Conservation (phyloP, 2,888 invertebrate genomes). For the Nyleta sp. region DNA sequence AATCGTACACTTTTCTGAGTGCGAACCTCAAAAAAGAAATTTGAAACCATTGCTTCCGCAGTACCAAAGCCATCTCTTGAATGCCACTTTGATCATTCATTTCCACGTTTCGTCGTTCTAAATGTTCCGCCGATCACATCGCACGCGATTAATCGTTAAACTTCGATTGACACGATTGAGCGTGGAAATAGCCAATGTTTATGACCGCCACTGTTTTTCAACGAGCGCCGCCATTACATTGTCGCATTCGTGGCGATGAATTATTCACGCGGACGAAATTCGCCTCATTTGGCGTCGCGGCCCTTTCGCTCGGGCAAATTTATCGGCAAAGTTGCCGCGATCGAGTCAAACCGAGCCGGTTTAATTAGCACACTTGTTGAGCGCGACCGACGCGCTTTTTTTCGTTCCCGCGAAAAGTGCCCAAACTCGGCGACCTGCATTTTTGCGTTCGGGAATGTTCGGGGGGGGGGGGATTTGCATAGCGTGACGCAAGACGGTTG, state of each 20-base stretch:
- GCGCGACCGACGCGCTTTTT: not conserved
- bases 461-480: too few relatives aligned
- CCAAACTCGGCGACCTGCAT: too few relatives aligned
- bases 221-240: not conserved
- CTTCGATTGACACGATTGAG: constrained; percentile 16
- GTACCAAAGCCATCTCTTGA: too few relatives aligned
- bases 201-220: not conserved
- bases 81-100: too few relatives aligned
- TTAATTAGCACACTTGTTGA: constrained; percentile 39
- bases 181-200: constrained; percentile 4
- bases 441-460: too few relatives aligned
- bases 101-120: too few relatives aligned
- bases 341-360: not conserved
- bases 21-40: too few relatives aligned
- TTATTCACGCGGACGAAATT: constrained; percentile 14
- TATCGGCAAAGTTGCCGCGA: constrained; percentile 17
- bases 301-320: constrained; percentile 10
- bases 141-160: constrained; percentile 14
- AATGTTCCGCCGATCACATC: not conserved
- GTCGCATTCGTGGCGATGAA: not conserved
- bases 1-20: too few relatives aligned
- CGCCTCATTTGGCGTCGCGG: constrained; percentile 6
- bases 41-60: too few relatives aligned
- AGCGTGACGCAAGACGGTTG: constrained; percentile 1
- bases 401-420: too few relatives aligned